phyloP scores from a whole-genome alignment of 2,888 invertebrate species.

The Magallana nippona region DNA sequence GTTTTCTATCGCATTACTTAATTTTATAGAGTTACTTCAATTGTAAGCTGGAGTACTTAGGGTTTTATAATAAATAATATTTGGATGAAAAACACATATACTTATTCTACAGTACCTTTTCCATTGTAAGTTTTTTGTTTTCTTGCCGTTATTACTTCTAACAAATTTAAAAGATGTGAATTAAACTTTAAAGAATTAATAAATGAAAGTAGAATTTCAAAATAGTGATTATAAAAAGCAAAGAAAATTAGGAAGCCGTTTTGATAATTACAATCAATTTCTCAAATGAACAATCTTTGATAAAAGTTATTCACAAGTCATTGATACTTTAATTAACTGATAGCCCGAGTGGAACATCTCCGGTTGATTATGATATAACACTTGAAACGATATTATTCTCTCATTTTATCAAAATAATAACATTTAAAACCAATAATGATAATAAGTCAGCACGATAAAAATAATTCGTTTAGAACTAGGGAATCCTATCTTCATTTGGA shows the following conservation, averaged over 20 bases:
- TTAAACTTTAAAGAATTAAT: too few relatives aligned
- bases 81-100: too few relatives aligned
- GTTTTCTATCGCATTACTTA: too few relatives aligned
- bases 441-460: constrained; percentile 29
- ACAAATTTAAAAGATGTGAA: too few relatives aligned
- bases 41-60: too few relatives aligned
- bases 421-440: constrained; percentile 34
- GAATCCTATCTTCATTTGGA: constrained; percentile 31
- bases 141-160: too few relatives aligned
- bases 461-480: constrained; percentile 26
- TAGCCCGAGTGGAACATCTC: constrained; percentile 9
- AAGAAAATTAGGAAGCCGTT: constrained; percentile 5
- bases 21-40: too few relatives aligned
- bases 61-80: too few relatives aligned
- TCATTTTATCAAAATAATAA: constrained; percentile 33
- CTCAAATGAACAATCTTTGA: constrained; percentile 16
- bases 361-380: constrained; percentile 24
- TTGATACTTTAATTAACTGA: constrained; percentile 28
- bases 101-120: too few relatives aligned
- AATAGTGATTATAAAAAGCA: not conserved
- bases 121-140: too few relatives aligned
- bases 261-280: not conserved
- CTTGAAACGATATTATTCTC: constrained; percentile 27
- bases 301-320: constrained; percentile 33
- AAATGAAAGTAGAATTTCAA: not conserved